These are phyloP conservation scores for Formica selysi DNA, from an alignment of 1,140 invertebrate genomes.

Conservation along the genomic window DNA sequence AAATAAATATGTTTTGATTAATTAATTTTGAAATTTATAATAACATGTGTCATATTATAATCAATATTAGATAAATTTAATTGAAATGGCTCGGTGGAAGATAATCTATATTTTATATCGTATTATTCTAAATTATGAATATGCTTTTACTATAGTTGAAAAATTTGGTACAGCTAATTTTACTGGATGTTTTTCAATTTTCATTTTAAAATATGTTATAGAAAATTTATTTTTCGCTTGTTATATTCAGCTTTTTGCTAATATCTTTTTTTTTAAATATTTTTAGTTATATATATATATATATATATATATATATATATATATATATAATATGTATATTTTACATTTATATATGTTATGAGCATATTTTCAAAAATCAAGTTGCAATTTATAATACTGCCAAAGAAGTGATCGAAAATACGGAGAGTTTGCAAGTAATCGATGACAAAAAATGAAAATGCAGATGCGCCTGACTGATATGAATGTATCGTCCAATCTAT, in stretches of 20 bases:
- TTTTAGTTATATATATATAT: neutral
- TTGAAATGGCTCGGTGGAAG: neutral
- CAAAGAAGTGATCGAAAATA: neutral
- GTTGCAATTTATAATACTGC: neutral
- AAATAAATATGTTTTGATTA: neutral
- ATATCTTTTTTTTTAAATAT: constrained; percentile 1
- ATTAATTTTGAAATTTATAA: neutral
- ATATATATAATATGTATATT: neutral
- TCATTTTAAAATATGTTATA: neutral
- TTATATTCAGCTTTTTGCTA: neutral
- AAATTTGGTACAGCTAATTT: neutral
- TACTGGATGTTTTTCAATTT: neutral
- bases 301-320: neutral
- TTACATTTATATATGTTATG: neutral
- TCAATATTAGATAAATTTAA: neutral
- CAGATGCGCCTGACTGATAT: constrained; percentile 43
- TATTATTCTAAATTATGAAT: neutral
- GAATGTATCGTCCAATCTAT: constrained; percentile 51
- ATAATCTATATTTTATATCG: too few species aligned
- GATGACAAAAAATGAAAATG: constrained; percentile 49
- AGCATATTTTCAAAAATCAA: neutral
- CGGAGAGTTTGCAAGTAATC: constrained; percentile 28
- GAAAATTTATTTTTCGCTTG: neutral
- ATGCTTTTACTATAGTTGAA: neutral
- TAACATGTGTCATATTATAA: neutral